Evolutionary conservation across 2,113 vertebrate genomes (phyloP), one percentile per base, ranked within the genome.

Genomic region (Calyptommatus sinebrachiatus): DNA sequence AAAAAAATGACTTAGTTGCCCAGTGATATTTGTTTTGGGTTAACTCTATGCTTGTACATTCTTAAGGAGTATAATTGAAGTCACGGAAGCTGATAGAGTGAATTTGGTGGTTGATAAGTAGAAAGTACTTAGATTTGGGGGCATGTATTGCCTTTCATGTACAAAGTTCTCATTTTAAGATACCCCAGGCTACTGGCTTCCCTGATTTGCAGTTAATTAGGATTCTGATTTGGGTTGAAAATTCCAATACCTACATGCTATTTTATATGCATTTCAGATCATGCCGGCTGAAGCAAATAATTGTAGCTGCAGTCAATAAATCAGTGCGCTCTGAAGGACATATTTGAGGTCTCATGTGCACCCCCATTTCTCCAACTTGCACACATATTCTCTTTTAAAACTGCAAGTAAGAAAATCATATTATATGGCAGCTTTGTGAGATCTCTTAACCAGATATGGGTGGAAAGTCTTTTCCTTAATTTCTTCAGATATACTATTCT

Each of bases 161-260:
- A 93, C 93, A 93, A 93, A 94, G 94, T 93, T 95, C 91, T 95
- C 93, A 95, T 95, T 95, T 95, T 94, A 93, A 93, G 90, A 87
- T 92, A 95, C 93, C 92, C 93, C 88, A 46, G 94, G 94, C 92
- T 94, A 95, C 89, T 66, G 66, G 90, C 88, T 94, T 94, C 93
- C 89, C 90, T 90, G 89, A 93, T 95, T 94, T 95, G 89, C 86
- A 93, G 90, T 94, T 94, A 94, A 95, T 95, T 95, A 95, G 90
- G 93, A 95, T 93, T 94, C 91, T 93, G 90, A 94, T 94, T 95
- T 94, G 90, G 89, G 84, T 79, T 94, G 94, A 94, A 93, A 94
- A 92, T 93, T 94, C 50, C 74, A 93, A 88, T 90, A 91, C 87
- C 86, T 93, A 85, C 85, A 89, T 91, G 89, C 89, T 89, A 94